Base-by-base conservation (phyloP, 2,888 invertebrate species). In the Polydrusus cervinus region DNA sequence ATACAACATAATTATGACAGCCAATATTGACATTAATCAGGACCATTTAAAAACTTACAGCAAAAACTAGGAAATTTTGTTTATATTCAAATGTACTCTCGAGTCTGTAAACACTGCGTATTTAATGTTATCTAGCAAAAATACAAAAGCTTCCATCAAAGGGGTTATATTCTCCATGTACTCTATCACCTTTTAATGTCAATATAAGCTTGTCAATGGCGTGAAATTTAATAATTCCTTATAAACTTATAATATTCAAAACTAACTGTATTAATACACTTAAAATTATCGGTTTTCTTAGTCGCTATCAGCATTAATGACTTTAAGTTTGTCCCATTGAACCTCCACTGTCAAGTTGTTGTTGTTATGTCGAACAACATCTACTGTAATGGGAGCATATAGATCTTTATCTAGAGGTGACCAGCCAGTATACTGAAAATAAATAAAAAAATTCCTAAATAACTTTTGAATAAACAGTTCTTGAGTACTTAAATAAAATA, bases 361-460 rank as follows among this genome's bases (percentile, higher is more conserved):
- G 53, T 84, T 83, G 55, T 81, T 81, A 71, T 86, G 86, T 60
- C 84, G 81, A 7, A 82, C 78, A 11, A 87, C 84, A 62, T 84
- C 83, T 7, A 87, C 85, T 13, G 84, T 84, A 16, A 87, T 81
- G 8, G 87, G 85, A 14, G 85, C 84, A 78, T 87, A 87, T 51
- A 84, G 77, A 78, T 87, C 87, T 78, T 84, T 85, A 65, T 87
- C 87, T 74, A 87, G 79, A 1, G 86, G 81, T 8, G 87, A 87
- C 87, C 87, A 87, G 10, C 87, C 87, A 30, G 87, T 87, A 69
- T 87, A 87, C 87, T 87, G 69, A 66, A 82, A 82, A 62, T 76
- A 73, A 14, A 60, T 11, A 57, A 45, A 20, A n/a, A 34, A 6
- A 51, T 34, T 55, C 16, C n/a, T 30, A n/a, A 20, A 20, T 51